phyloP scores from a whole-genome alignment of 2,113 vertebrate species.

The Prionailurus bengalensis region DNA sequence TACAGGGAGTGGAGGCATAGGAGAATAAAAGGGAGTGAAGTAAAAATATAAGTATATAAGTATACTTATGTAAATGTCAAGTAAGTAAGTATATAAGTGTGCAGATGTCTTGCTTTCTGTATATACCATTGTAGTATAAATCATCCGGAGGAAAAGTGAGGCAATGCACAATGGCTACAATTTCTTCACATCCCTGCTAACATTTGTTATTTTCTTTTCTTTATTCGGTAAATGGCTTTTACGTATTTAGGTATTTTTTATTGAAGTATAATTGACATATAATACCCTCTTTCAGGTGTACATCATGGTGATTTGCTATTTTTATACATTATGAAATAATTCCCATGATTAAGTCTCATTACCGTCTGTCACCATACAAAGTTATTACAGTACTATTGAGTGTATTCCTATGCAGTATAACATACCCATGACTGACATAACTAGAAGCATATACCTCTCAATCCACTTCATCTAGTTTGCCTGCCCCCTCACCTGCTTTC shows the following conservation, averaged over 20 bases:
- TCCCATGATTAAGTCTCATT: not conserved
- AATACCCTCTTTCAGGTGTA: not conserved
- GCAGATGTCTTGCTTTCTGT: not conserved
- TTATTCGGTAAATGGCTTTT: not conserved
- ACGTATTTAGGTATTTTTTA: not conserved
- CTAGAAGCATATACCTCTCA: not conserved
- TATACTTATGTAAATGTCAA: conserved; percentile 1
- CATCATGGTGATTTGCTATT: not conserved
- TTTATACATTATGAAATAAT: not conserved
- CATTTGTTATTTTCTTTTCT: not conserved
- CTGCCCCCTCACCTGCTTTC: not conserved
- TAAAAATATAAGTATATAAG: not conserved
- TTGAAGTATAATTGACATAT: not conserved
- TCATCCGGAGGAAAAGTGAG: not conserved
- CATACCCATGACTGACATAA: not conserved
- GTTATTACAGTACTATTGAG: not conserved
- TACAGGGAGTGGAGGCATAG: not conserved
- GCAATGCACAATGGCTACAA: not conserved
- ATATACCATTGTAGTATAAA: not conserved
- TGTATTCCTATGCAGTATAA: not conserved
- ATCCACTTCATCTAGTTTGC: not conserved
- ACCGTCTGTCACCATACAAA: not conserved
- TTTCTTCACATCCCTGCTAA: not conserved
- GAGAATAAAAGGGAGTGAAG: not conserved
- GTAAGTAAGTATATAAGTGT: not conserved